Percentiles rank a stretch among this genome's conserved stretches.
Conservation (phyloP, 2,888 invertebrate genomes). For the Mesodorylaimus sp. region DNA sequence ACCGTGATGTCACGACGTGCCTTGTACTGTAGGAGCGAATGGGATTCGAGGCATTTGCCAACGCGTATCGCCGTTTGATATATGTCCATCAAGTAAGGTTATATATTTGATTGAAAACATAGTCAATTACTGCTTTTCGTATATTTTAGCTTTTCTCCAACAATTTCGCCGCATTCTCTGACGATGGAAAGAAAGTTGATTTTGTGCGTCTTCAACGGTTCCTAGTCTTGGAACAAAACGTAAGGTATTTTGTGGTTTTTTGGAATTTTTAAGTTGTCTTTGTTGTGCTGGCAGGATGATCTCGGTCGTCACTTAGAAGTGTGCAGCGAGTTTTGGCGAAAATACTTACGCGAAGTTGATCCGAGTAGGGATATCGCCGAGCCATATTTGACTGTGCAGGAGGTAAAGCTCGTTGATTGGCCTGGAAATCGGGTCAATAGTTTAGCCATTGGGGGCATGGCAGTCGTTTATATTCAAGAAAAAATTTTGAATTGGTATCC, state of each 20-base stretch:
- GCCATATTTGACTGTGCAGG: constrained; percentile 6
- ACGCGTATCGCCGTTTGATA: constrained; percentile 16
- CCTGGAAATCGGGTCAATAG: too few species aligned
- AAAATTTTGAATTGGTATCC: too few species aligned
- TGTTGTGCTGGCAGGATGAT: too few species aligned
- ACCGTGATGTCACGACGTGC: too few species aligned
- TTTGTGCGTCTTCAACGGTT: too few species aligned
- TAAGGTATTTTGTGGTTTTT: too few species aligned
- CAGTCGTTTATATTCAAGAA: too few species aligned
- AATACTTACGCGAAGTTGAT: constrained; percentile 3
- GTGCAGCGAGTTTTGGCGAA: background rate
- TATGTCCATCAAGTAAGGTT: constrained; percentile 15
- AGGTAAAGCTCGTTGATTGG: too few species aligned
- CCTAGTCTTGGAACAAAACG: too few species aligned
- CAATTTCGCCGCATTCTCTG: background rate
- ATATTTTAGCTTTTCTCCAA: constrained; percentile 4
- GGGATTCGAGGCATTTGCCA: constrained; percentile 17
- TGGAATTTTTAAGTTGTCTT: too few species aligned
- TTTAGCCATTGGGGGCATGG: too few species aligned
- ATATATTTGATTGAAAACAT: background rate
- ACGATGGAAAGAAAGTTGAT: background rate
- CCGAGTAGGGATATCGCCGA: constrained; percentile 1
- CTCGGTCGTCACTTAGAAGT: background rate
- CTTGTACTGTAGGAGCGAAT: constrained; percentile 15
- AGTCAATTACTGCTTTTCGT: background rate